These are phyloP conservation scores for Caenorhabditis brenneri DNA, from an alignment of 1,140 invertebrate species.

Conservation along the genomic window DNA sequence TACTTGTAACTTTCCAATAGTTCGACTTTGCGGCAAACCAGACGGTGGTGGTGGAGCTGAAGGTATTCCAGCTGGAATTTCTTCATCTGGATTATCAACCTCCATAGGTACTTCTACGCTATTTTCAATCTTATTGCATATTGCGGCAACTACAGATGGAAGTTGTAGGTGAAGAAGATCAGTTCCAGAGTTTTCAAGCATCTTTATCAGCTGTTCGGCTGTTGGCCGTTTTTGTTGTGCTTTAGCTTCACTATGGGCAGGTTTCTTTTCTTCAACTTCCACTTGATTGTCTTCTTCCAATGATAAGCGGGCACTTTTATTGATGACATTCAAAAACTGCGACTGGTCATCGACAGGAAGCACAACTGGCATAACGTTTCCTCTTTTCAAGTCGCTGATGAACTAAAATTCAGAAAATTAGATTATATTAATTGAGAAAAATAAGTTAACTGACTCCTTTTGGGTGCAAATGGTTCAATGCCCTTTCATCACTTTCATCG, in stretches of 20 bases:
- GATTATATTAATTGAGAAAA: not conserved
- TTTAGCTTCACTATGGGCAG: not conserved
- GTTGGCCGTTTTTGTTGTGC: not conserved
- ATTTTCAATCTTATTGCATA: not conserved
- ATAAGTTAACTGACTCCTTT: not conserved
- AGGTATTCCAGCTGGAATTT: not conserved
- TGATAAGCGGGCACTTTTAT: constrained; percentile 1
- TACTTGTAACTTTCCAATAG: not conserved
- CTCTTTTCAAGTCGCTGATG: constrained; percentile 2
- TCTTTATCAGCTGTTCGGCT: not conserved
- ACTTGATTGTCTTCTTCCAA: not conserved
- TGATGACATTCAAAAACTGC: not conserved
- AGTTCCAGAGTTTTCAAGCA: not conserved
- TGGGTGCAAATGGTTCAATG: not conserved
- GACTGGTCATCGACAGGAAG: not conserved
- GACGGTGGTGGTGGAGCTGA: not conserved
- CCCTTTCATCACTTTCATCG: not conserved
- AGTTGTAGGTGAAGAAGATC: constrained; percentile 17
- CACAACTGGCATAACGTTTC: constrained; percentile 6
- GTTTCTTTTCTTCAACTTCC: not conserved
- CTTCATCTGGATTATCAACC: not conserved
- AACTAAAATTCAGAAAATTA: not conserved
- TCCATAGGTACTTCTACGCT: not conserved
- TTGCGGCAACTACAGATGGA: not conserved
- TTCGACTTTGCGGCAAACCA: not conserved